These are phyloP conservation scores for Eremophila alpestris DNA, from an alignment of 2,797 vertebrate species.

Conservation along the genomic window DNA sequence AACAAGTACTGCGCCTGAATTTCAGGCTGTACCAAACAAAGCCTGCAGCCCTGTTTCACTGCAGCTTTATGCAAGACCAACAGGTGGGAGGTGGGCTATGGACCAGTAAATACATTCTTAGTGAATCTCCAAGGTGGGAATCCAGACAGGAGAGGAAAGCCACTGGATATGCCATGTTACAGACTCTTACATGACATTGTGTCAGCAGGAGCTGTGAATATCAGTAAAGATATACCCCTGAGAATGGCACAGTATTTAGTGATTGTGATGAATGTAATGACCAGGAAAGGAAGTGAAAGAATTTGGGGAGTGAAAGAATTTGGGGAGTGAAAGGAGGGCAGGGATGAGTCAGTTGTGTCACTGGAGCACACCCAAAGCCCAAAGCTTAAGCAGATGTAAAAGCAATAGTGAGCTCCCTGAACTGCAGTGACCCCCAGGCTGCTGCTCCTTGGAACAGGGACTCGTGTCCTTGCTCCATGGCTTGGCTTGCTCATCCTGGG, in stretches of 20 bases:
- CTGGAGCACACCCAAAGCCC: neutral
- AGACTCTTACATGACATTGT: neutral
- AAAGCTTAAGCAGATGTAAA: neutral
- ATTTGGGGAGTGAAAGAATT: neutral
- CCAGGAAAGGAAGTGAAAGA: neutral
- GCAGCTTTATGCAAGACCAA: neutral
- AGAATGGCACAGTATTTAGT: neutral
- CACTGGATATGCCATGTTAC: neutral
- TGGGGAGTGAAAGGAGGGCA: neutral
- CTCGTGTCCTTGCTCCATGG: rapidly evolving
- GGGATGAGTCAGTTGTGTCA: neutral
- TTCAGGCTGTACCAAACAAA: neutral
- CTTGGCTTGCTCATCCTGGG: neutral
- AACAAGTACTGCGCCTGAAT: neutral
- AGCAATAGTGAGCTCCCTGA: neutral
- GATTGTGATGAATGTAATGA: neutral
- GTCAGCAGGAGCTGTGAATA: neutral
- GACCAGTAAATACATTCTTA: neutral
- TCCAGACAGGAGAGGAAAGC: neutral
- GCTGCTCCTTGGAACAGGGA: neutral
- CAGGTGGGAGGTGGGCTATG: neutral
- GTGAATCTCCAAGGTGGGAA: neutral
- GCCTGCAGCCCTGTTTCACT: neutral
- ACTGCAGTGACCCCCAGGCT: too few species aligned
- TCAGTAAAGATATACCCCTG: neutral